phyloP scores from a whole-genome alignment of 2,888 invertebrate species.

The Drosophila mulleri region DNA sequence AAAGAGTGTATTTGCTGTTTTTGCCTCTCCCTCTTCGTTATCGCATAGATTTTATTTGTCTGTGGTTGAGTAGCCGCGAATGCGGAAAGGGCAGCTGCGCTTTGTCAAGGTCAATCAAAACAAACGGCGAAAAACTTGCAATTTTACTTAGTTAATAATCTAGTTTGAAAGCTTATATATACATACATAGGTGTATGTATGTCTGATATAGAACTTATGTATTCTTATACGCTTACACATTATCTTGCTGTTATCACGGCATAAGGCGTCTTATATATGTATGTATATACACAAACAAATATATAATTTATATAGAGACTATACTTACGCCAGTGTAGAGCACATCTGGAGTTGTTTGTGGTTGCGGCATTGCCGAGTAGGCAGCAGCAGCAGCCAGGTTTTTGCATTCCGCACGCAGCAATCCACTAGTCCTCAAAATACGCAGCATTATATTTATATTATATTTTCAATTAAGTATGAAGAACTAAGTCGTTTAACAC shows the following conservation, averaged over 20 bases:
- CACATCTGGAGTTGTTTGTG: slow-evolving; percentile 89
- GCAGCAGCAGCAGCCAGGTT: slow-evolving; percentile 81
- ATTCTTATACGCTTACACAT: not conserved
- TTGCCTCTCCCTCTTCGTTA: not conserved
- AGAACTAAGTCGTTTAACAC: not conserved
- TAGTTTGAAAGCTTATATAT: not conserved
- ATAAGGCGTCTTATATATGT: too few relatives aligned
- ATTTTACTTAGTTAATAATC: not conserved
- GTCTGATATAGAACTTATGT: not conserved
- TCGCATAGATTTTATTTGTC: not conserved
- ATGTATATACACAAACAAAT: not conserved
- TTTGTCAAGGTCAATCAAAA: slow-evolving; percentile 45
- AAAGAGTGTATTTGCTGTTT: not conserved
- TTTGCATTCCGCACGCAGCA: slow-evolving; percentile 61
- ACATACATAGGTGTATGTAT: not conserved
- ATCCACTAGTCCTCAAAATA: slow-evolving; percentile 62
- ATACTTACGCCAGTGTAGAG: slow-evolving; percentile 91
- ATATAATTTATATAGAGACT: not conserved
- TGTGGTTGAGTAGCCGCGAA: slow-evolving; percentile 1
- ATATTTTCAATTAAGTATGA: slow-evolving; percentile 6
- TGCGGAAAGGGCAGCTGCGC: slow-evolving; percentile 28
- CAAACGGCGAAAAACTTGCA: slow-evolving; percentile 1
- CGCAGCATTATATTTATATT: slow-evolving; percentile 71
- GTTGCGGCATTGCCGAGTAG: slow-evolving; percentile 87
- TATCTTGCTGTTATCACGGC: slow-evolving; percentile 16